Percentiles rank a stretch among this genome's conserved stretches.
phyloP scores from a whole-genome alignment of 2,113 vertebrate genomes.

The Melierax canorus region DNA sequence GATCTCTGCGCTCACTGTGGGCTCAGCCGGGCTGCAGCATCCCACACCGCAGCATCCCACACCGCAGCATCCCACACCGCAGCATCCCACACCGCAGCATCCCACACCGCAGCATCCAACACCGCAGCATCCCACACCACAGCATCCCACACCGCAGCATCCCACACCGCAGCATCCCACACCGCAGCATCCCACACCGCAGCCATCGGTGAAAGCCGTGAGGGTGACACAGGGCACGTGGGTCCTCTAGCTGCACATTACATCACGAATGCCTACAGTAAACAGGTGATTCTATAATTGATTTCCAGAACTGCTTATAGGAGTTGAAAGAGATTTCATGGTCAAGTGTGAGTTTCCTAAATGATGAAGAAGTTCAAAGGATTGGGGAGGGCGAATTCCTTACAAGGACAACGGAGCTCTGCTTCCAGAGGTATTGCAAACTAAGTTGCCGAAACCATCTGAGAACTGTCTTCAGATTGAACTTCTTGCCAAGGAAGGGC shows the following conservation, averaged over 20 bases:
- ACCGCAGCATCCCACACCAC: neutral
- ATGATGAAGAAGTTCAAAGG: neutral
- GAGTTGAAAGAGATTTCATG: neutral
- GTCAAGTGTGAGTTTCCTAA: neutral
- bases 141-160: neutral
- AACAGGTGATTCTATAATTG: neutral
- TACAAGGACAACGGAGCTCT: accelerated
- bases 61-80: too few species aligned
- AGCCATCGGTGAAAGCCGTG: accelerated
- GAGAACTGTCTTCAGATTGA: constrained; percentile 28
- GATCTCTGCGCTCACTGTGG: accelerated
- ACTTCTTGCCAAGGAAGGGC: constrained; percentile 43
- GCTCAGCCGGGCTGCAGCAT: neutral
- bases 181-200: neutral
- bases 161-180: too few species aligned
- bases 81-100: neutral
- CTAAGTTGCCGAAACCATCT: neutral
- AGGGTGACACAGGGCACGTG: accelerated
- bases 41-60: neutral
- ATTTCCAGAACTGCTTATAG: neutral
- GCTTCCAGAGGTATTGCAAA: neutral
- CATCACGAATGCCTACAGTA: neutral
- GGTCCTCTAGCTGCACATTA: neutral
- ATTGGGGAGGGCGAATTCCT: neutral
- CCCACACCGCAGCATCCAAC: too few species aligned